Base-by-base conservation (phyloP, 2,113 vertebrate species). In the Tyrannus savana region DNA sequence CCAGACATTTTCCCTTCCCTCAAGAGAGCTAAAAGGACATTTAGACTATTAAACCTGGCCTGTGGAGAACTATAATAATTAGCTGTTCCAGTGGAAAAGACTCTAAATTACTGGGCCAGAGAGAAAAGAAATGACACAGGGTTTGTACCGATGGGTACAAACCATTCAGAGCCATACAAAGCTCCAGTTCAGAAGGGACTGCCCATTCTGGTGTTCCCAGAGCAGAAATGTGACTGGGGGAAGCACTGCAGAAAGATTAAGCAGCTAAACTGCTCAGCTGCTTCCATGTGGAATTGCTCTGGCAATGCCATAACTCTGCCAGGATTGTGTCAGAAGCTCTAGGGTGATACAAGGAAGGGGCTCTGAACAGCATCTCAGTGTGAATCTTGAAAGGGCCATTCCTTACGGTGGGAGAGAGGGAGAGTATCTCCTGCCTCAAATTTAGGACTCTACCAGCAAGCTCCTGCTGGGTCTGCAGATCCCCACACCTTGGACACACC, bases 271-370 rank as follows among this genome's bases (percentile, higher is more conserved):
- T 35, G 33, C 23, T 63, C 73, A 76, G 27, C 21, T 56, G 56
- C 56, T 64, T 49, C 42, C 6, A 2, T 13, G 18, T 0, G 0
- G 44, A 76, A 59, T 59, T 17, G 63, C 2, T 8, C 35, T 60
- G 46, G 25, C 10, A 44, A 4, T 18, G 19, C 42, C 0, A 0
- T 24, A 46, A 71, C 55, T 44, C 71, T 64, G n/a, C 56, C 2
- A 1, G 79, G 23, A 28, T 50, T 5, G 0, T 6, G 19, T 56
- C 50, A 60, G 56, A 52, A 66, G 28, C 14, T 58, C 60, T 41
- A 39, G 21, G 46, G 22, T 49, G 18, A 49, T 30, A 41, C 24
- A 35, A 66, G 50, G 25, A 66, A 33, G n/a, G 27, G 50, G 19
- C 7, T 39, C 5, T 71, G 74, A 53, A 46, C 30, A 21, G 8